These are phyloP conservation scores for Anolis sagrei DNA, from an alignment of 2,113 vertebrate species.

Conservation along the genomic window DNA sequence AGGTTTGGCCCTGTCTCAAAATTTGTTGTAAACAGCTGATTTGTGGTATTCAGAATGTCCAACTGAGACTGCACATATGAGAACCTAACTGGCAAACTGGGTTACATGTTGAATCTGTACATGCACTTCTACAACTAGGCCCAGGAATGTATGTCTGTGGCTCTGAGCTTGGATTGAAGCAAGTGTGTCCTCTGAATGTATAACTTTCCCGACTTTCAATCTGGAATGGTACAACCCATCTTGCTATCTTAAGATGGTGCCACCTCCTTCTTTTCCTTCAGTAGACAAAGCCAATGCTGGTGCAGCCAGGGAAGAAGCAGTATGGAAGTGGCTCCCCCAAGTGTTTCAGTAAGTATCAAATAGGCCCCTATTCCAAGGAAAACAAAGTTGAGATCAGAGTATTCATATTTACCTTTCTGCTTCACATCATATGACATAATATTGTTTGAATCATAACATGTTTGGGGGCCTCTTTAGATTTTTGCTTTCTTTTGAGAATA, in stretches of 20 bases:
- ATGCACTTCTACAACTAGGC: background rate
- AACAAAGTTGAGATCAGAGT: slow-evolving; percentile 7
- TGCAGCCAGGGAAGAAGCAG: background rate
- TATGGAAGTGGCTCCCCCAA: slow-evolving; percentile 31
- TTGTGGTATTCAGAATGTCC: background rate
- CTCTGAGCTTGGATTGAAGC: background rate
- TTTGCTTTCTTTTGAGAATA: slow-evolving; percentile 26
- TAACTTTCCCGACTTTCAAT: background rate
- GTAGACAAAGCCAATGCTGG: background rate
- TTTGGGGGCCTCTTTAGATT: slow-evolving; percentile 18
- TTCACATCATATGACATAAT: slow-evolving; percentile 25
- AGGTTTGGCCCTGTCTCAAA: background rate
- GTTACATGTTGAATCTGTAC: background rate
- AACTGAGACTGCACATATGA: too few species aligned
- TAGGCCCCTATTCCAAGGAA: slow-evolving; percentile 6
- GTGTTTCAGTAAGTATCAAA: slow-evolving; percentile 9
- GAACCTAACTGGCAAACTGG: background rate
- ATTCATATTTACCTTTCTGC: slow-evolving; percentile 27
- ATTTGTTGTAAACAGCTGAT: background rate
- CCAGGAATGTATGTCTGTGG: background rate
- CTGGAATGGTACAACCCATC: background rate
- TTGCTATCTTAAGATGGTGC: background rate
- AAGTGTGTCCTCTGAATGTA: background rate
- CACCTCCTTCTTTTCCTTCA: background rate
- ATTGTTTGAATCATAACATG: slow-evolving; percentile 22